Base-by-base conservation (phyloP, 2,888 invertebrate species). In the Oxytorus armatus region DNA sequence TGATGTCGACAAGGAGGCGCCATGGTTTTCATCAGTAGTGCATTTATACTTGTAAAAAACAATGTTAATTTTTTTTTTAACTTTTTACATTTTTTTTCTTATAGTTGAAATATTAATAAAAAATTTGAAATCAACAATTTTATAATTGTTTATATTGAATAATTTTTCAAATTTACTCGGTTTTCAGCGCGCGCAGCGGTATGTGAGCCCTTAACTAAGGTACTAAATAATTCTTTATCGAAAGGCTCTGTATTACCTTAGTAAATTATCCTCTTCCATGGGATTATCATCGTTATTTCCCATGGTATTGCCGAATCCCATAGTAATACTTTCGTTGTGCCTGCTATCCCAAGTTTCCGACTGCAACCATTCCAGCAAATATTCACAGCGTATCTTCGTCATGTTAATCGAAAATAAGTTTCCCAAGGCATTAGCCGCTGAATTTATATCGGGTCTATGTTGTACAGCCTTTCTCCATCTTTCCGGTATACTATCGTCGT, bases 361-460 rank as follows among this genome's bases (percentile, higher is more conserved):
- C 21, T 86, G 87, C 47, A 93, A 84, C 92, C 92, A 93, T 70
- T 90, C 90, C 7, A 90, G 86, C 21, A 93, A 81, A 61, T 93
- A 87, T 49, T 90, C 88, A 10, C 89, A 84, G 53, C 92, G 90
- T 11, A 92, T 87, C 66, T 91, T 88, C 3, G 86, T 75, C 11
- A 92, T 84, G 74, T 93, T 90, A 14, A 93, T 85, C n/a, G 87
- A 84, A 77, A 92, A 93, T 39, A 94, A 80, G 53, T 86, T 83
- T 0, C 92, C 91, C 2, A 94, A 84, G 10, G 90, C 91, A 74
- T 92, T 90, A 1, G 92, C 92, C 1, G 93, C 93, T 65, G 89
- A 89, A 86, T 93, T 93, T 36, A 94, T 93, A 83, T 93, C 93
- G 72, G 92, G 92, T 81, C 90, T 89, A 25, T 88, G 82, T 39